Evolutionary conservation across 2,888 invertebrate species (phyloP), one percentile per base, ranked within the genome.

Genomic region (Epirrhoe alternata): DNA sequence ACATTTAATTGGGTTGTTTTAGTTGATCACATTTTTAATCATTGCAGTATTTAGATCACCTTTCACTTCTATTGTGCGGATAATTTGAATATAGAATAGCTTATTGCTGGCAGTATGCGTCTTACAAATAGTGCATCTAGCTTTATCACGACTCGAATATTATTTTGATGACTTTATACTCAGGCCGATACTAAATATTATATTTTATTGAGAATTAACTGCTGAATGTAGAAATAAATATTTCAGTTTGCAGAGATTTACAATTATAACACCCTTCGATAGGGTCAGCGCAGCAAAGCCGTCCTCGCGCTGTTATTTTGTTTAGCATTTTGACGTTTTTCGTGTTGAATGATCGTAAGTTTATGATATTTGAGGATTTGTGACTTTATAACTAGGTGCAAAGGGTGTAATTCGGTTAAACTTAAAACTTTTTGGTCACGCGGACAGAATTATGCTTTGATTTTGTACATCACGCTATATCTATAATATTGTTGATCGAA

Each of bases 1-100:
- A 84, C 76, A 84, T 88, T 87, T 89, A 86, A 90, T 91, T 87
- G 86, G 85, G 82, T 87, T 86, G 75, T 87, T 86, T 86, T 85
- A 88, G 85, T 81, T 86, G 87, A 87, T 88, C 85, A 86, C 78
- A 86, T 81, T 45, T 88, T 87, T 87, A 86, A 88, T 90, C 83
- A 86, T 85, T 84, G 82, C 77, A 77, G 74, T 82, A 74, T 74
- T 80, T 72, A 73, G 77, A 59, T 58, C 58, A 55, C 89, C 91
- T 90, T 90, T 92, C 90, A 87, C 90, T 90, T 86, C 81, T 80
- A 84, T 89, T 87, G 83, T 84, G 73, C 82, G 80, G 77, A 74
- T 77, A 75, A 77, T 77, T 80, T 81, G 77, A 77, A 73, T 55
- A 64, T 49, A 42, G 12, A 74, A 42, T 51, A 51, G 38, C 7